Evolutionary conservation across 1,140 invertebrate species (phyloP).

Genomic region (Temnothorax curvispinosus): DNA sequence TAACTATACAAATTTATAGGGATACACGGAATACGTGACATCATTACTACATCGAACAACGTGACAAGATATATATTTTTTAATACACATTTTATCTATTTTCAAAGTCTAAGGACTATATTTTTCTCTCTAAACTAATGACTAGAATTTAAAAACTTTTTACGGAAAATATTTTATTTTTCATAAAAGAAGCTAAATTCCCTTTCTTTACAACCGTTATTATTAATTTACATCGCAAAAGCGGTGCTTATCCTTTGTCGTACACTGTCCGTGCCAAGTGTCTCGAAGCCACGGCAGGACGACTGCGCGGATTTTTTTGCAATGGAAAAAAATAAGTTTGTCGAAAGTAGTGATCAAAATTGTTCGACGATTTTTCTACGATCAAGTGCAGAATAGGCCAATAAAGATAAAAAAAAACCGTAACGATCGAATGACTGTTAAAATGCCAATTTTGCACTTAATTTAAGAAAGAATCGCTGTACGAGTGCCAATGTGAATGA

Average conservation of each 20-base stretch:
- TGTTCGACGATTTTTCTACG: conserved; percentile 47
- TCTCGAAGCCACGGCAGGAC: conserved; percentile 48
- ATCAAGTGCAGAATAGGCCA: conserved; percentile 27
- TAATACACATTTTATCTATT: neutral
- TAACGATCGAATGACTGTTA: neutral
- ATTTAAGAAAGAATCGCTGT: conserved; percentile 43
- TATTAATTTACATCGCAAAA: conserved; percentile 49
- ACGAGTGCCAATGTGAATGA: conserved; percentile 13
- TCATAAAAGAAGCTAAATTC: conserved; percentile 19
- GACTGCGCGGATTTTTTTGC: conserved; percentile 38
- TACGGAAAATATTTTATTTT: conserved; percentile 43
- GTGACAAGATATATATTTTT: neutral
- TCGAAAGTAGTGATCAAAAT: conserved; percentile 61
- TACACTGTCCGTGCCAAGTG: conserved; percentile 5
- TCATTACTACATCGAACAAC: neutral
- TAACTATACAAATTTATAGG: conserved; percentile 82
- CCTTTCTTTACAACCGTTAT: conserved; percentile 57
- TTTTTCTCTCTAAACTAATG: neutral
- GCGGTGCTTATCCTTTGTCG: neutral
- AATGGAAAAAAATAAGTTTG: conserved; percentile 64
- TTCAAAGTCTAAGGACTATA: neutral
- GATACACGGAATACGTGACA: neutral
- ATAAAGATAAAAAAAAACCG: conserved; percentile 20
- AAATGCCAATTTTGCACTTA: conserved; percentile 53
- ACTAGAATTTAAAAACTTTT: conserved; percentile 6